Base-by-base conservation (phyloP, 1,140 invertebrate genomes). In the Zaprionus africanus region DNA sequence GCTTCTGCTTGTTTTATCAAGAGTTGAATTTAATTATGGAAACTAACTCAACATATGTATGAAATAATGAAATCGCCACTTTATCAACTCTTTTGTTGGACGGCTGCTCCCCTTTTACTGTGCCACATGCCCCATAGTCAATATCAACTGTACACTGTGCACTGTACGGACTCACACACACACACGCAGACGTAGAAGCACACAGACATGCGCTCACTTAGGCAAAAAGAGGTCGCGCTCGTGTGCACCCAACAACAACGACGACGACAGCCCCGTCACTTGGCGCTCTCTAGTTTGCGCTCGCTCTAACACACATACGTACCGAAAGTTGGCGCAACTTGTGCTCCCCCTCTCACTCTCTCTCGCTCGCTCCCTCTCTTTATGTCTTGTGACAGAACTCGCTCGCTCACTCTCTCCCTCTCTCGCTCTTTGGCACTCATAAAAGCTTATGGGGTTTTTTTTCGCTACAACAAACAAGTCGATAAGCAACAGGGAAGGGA, bases 181-280 rank as follows among this genome's bases (percentile, higher is more conserved):
- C 58, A 62, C 60, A 43, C 56, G 51, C 38, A 7, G 0, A 31
- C 28, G 6, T 31, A 2, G 28, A 43, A 51, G 22, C 49, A 54
- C n/a, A 75, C 19, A 70, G 5, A 46, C 36, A 46, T n/a, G 54
- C 22, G 49, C 24, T 49, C 24, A 56, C 28, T 62, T 61, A 72
- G 56, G 62, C 78, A 67, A 83, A 85, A 88, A 88, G 84, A 88
- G 84, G 84, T 88, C 84, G 84, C 81, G 85, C 85, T 87, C 85
- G 84, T 87, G 81, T 87, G 85, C 81, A 90, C 84, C 84, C 84
- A 80, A 73, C 79, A 65, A 69, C 76, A 80, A 51, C 60, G 59
- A 68, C 72, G n/a, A n/a, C n/a, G n/a, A n/a, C n/a, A 62, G 76
- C 77, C 65, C 64, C 41, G 69, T 73, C 69, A 62, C 57, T 79